Evolutionary conservation across 2,797 vertebrate genomes (phyloP).

Genomic region (Gorsachius magnificus): DNA sequence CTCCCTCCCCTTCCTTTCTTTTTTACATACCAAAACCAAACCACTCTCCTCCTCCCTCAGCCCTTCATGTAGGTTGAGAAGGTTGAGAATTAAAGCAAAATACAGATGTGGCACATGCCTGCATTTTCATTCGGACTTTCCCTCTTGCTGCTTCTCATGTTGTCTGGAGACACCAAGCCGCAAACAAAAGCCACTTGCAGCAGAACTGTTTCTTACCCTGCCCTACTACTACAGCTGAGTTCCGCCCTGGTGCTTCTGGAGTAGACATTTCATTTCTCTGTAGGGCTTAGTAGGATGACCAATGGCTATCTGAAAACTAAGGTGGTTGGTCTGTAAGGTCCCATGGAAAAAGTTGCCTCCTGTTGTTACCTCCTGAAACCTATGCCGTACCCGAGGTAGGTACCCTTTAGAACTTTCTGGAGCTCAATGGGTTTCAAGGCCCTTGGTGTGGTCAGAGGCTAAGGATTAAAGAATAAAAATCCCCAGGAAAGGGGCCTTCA

Average conservation of each 20-base stretch:
- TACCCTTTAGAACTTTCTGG: neutral
- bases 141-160: neutral
- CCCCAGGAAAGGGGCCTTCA: neutral
- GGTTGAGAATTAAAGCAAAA: neutral
- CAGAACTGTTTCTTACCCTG: neutral
- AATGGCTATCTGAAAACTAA: neutral
- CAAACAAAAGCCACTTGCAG: neutral
- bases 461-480: neutral
- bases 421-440: neutral
- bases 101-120: neutral
- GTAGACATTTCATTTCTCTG: neutral
- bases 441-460: neutral
- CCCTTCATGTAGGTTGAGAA: neutral
- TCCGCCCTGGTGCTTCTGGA: neutral
- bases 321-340: neutral
- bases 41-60: neutral
- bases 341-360: neutral
- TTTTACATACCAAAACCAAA: neutral
- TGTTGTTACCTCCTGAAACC: neutral
- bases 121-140: neutral
- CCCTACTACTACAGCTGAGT: neutral
- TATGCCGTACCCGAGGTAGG: neutral
- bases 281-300: neutral
- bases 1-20: neutral
- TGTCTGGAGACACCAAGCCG: neutral